A percentile compares a stretch with the other conserved stretches of the same genome.
Conservation (phyloP, 2,888 invertebrate genomes). For the Allygus modestus region DNA sequence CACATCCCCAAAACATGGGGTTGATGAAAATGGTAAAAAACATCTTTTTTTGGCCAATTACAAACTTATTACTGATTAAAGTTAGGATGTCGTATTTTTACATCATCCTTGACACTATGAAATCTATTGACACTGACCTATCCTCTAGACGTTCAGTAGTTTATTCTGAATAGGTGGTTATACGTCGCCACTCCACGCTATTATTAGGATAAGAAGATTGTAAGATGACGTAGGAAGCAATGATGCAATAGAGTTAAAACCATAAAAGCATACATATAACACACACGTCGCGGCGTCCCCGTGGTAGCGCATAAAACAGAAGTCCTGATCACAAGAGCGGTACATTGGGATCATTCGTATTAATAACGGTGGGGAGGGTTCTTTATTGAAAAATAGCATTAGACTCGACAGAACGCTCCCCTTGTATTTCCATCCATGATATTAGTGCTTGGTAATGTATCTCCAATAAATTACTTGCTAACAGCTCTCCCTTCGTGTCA, state of each 20-base stretch:
- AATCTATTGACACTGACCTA: no score
- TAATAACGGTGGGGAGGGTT: conserved; percentile 63
- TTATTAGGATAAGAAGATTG: not conserved
- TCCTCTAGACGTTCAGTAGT: no score
- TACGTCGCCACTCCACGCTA: no score
- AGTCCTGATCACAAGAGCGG: not conserved
- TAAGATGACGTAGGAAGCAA: not conserved
- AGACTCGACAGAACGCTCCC: conserved; percentile 55
- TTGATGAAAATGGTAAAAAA: no score
- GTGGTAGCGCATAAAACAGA: conserved; percentile 50
- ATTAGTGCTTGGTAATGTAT: conserved; percentile 49
- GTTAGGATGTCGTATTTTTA: no score
- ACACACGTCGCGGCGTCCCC: not conserved
- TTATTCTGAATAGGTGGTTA: no score
- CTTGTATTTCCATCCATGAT: conserved; percentile 27
- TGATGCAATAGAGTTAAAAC: conserved; percentile 6
- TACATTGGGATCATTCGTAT: conserved; percentile 61
- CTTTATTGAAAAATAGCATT: conserved; percentile 65
- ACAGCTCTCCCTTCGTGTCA: conserved; percentile 7
- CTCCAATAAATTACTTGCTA: conserved; percentile 47
- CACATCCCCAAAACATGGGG: no score
- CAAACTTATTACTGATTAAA: no score
- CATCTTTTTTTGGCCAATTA: no score
- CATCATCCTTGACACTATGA: no score
- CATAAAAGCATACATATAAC: not conserved